Evolutionary conservation across 1,140 invertebrate species (phyloP).

Genomic region (Drosophila navojoa): DNA sequence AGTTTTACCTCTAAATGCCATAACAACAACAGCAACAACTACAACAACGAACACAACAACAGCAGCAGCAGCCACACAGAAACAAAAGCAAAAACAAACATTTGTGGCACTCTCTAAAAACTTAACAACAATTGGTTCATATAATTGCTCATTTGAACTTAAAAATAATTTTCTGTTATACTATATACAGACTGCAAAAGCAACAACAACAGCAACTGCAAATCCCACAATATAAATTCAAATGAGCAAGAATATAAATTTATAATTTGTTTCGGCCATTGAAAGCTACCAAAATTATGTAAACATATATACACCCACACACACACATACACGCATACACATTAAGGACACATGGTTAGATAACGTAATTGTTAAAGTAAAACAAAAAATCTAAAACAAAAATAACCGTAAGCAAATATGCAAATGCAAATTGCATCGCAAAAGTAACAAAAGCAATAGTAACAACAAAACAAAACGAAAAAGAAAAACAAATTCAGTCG

Average conservation of each 20-base stretch:
- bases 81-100: constrained; percentile 4
- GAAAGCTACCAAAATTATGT: constrained; percentile 35
- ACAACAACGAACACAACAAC: constrained; percentile 31
- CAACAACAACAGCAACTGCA: constrained; percentile 7
- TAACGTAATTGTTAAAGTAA: constrained; percentile 49
- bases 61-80: constrained; percentile 27
- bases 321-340: constrained; percentile 2
- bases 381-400: constrained; percentile 19
- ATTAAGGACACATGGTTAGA: constrained; percentile 35
- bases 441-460: constrained; percentile 11
- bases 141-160: constrained; percentile 9
- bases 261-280: constrained; percentile 25
- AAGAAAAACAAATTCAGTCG: neutral
- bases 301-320: constrained; percentile 11
- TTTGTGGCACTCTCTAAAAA: constrained; percentile 11
- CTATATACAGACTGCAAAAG: constrained; percentile 13
- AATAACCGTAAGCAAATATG: constrained; percentile 29
- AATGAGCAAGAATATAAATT: constrained; percentile 22
- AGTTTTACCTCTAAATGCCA: constrained; percentile 86
- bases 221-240: constrained; percentile 13
- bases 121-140: constrained; percentile 22
- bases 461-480: constrained; percentile 21
- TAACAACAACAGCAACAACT: constrained; percentile 43
- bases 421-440: constrained; percentile 6
- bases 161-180: constrained; percentile 7